phyloP scores from a whole-genome alignment of 2,113 vertebrate species.

The Brachionichthys hirsutus region DNA sequence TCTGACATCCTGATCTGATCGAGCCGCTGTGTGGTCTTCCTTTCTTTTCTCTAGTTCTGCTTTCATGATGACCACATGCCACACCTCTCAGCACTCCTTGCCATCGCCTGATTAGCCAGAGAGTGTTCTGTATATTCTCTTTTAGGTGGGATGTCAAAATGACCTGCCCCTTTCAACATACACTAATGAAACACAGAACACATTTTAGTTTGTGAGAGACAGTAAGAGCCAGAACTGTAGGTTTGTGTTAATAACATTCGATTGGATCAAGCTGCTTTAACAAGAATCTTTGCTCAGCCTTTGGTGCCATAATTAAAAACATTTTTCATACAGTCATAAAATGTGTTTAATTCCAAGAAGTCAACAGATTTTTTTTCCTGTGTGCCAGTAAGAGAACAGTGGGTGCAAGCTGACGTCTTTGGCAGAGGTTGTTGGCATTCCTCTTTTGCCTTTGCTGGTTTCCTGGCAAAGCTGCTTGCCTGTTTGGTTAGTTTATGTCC shows the following conservation, averaged over 20 bases:
- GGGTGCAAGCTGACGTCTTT: slow-evolving; percentile 58
- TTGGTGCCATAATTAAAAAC: slow-evolving; percentile 14
- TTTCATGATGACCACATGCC: slow-evolving; percentile 27
- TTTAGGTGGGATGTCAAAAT: background rate
- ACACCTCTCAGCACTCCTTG: slow-evolving; percentile 19
- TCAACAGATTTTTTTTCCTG: slow-evolving; percentile 32
- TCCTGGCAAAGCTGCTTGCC: slow-evolving; percentile 44
- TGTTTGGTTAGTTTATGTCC: slow-evolving; percentile 64
- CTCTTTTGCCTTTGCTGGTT: slow-evolving; percentile 56
- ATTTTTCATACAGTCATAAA: slow-evolving; percentile 7
- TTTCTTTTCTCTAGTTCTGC: slow-evolving; percentile 50
- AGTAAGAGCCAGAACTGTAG: background rate
- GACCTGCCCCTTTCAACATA: background rate
- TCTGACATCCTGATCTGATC: slow-evolving; percentile 63
- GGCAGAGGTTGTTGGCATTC: slow-evolving; percentile 63
- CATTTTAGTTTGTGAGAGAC: background rate
- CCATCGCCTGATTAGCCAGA: slow-evolving; percentile 20
- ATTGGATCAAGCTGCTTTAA: slow-evolving; percentile 3
- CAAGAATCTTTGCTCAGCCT: slow-evolving; percentile 2
- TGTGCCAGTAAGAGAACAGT: slow-evolving; percentile 50
- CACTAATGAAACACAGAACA: slow-evolving; percentile 11
- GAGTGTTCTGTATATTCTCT: no score
- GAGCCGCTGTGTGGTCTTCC: slow-evolving; percentile 57
- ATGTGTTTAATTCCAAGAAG: slow-evolving; percentile 32
- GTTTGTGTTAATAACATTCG: slow-evolving; percentile 12